Base-by-base conservation (phyloP, 2,113 vertebrate species). In the Pavo muticus region DNA sequence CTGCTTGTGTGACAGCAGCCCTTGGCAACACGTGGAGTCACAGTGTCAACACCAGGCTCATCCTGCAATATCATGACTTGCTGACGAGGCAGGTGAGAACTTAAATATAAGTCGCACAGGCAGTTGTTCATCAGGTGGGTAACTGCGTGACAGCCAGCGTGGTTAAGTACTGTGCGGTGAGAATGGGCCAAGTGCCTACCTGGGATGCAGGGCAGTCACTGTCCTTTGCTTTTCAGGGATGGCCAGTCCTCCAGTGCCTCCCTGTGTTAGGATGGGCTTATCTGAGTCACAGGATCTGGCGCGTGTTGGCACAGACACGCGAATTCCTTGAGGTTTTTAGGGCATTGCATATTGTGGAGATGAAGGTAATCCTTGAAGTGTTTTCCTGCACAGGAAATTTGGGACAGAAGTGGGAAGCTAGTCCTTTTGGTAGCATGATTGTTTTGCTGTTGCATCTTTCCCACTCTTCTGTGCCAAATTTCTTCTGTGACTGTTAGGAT, bases 1-100 rank as follows among this genome's bases (percentile, higher is more conserved):
- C 97, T 60, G 95, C 96, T 84, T 98, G 96, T 94, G 97, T 98
- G 88, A 98, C 95, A 24, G 98, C 98, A 17, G 98, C 98, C 14
- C 95, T 99, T 47, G 98, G 98, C 74, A 99, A 98, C 95, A 98
- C 98, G 0, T 99, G 98, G 98, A 98, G 98, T 95, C 98, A 99
- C 96, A 98, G 96, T 0, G 94, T 99, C 87, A 99, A 98, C 93
- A 98, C 98, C 12, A 98, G 98, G 44, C 97, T 99, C 76, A 98
- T 98, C 63, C 92, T 99, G 24, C 98, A 98, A 12, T 98, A 97
- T 80, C 94, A 97, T 29, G 97, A 98, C 83, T 87, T 96, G 39
- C 92, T 89, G 1, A 96, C 91, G 84, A 98, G 97, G 96, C 98
- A 99, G 98, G 98, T 98, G 91, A 98, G 97, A 90, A 78, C 75